These are phyloP conservation scores for Microchrysa polita DNA, from an alignment of 2,888 invertebrate species.

Conservation along the genomic window DNA sequence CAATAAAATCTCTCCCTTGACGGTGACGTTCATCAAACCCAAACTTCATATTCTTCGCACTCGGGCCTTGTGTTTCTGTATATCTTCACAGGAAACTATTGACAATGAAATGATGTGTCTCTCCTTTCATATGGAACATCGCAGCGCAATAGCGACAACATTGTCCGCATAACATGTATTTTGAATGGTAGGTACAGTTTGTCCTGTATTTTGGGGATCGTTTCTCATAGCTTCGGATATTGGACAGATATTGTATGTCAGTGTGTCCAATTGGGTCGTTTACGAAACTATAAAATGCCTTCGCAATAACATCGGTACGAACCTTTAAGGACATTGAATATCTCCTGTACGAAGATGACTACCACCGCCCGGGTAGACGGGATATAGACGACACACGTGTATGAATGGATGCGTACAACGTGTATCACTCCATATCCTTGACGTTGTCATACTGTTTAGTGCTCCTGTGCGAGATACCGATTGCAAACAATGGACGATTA, in stretches of 20 bases:
- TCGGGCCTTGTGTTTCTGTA: conserved; percentile 8
- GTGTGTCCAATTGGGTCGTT: conserved; percentile 49
- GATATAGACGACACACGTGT: not conserved
- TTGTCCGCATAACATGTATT: conserved; percentile 7
- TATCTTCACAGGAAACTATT: conserved; percentile 36
- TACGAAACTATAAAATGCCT: conserved; percentile 47
- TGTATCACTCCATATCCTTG: not conserved
- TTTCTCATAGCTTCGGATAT: conserved; percentile 25
- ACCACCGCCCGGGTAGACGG: not conserved
- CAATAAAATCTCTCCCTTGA: conserved; percentile 39
- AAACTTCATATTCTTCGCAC: conserved; percentile 8
- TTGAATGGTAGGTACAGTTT: not conserved
- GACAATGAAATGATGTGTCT: conserved; percentile 45
- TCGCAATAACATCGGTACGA: conserved; percentile 1
- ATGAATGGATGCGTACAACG: not conserved
- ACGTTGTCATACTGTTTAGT: not conserved
- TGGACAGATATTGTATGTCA: conserved; percentile 27
- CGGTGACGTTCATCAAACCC: conserved; percentile 40
- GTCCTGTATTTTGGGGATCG: conserved; percentile 3
- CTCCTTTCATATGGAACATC: conserved; percentile 22
- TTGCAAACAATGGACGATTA: conserved; percentile 20
- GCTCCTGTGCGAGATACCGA: conserved; percentile 26
- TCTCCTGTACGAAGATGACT: not conserved
- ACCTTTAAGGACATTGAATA: conserved; percentile 18
- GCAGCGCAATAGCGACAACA: conserved; percentile 9